Evolutionary conservation across 2,888 invertebrate genomes (phyloP).

Genomic region (Epistrophella euchroma): DNA sequence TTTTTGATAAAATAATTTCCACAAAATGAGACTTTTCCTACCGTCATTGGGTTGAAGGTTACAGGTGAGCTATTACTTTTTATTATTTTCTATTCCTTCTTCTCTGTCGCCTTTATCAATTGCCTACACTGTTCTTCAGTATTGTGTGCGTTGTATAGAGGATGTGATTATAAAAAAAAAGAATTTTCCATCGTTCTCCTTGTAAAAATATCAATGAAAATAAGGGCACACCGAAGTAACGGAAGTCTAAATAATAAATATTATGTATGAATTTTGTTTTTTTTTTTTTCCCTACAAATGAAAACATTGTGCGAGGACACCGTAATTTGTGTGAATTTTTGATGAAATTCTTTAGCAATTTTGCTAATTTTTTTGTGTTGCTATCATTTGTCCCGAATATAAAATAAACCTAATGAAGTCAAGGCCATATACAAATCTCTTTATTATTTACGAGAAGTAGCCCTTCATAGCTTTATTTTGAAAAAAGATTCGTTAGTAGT

Average conservation of each 20-base stretch:
- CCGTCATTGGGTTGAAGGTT: not conserved
- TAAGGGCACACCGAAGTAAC: not conserved
- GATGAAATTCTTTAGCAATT: not conserved
- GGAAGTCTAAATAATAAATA: slow-evolving; percentile 8
- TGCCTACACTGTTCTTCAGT: not conserved
- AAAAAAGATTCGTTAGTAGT: no score
- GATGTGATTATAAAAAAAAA: not conserved
- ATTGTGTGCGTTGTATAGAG: not conserved
- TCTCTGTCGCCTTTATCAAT: not conserved
- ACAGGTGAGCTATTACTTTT: slow-evolving; percentile 13
- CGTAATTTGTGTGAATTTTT: slow-evolving; percentile 15
- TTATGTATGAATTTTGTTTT: not conserved
- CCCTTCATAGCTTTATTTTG: not conserved
- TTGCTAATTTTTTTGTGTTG: not conserved
- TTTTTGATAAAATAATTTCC: not conserved
- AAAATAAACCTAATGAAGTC: not conserved
- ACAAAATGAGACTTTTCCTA: not conserved
- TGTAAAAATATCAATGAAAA: not conserved
- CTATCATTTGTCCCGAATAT: not conserved
- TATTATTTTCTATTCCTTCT: not conserved
- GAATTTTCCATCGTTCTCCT: not conserved
- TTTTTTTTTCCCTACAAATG: not conserved
- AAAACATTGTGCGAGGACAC: not conserved
- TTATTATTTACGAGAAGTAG: not conserved
- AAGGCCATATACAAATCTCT: not conserved